A percentile compares a stretch with the other conserved stretches of the same genome.
These are phyloP conservation scores for Xestoiulus laeticollis DNA, from an alignment of 2,888 invertebrate species.

Conservation along the genomic window DNA sequence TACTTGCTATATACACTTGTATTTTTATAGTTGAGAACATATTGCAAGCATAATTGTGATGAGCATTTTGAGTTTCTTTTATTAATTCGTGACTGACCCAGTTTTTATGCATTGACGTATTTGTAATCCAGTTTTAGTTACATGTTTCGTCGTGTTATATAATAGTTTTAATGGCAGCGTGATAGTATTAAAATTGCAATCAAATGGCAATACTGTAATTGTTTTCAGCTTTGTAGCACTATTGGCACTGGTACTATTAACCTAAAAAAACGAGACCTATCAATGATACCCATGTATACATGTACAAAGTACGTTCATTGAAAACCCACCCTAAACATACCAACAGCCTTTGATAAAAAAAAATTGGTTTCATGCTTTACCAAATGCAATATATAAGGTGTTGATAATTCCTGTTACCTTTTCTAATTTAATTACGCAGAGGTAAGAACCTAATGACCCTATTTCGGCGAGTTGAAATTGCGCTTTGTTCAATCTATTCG, in stretches of 20 bases:
- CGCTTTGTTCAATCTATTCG: not conserved
- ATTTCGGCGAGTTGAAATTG: conserved; percentile 9
- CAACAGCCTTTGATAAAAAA: not conserved
- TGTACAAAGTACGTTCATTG: not conserved
- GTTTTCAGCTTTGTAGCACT: not conserved
- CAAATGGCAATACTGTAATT: not conserved
- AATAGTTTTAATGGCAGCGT: conserved; percentile 24
- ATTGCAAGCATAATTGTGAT: too few species aligned
- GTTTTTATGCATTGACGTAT: not conserved
- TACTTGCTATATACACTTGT: too few species aligned
- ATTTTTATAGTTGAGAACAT: not conserved
- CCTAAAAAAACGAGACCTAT: not conserved
- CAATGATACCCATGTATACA: not conserved
- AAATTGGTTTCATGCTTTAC: not conserved
- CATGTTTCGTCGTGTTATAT: not conserved
- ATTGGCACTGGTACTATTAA: not conserved
- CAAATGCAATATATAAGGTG: not conserved
- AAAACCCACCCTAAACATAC: not conserved
- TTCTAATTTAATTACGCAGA: not conserved
- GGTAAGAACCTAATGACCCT: conserved; percentile 39
- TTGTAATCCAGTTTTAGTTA: not conserved
- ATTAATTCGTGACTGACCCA: conserved; percentile 6
- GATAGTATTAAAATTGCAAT: not conserved
- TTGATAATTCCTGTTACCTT: conserved; percentile 28
- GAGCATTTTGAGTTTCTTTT: not conserved